A percentile compares a stretch with the other conserved stretches of the same genome.
These are phyloP conservation scores for Acanthosepion lycidas DNA, from an alignment of 2,888 invertebrate species.

Conservation along the genomic window DNA sequence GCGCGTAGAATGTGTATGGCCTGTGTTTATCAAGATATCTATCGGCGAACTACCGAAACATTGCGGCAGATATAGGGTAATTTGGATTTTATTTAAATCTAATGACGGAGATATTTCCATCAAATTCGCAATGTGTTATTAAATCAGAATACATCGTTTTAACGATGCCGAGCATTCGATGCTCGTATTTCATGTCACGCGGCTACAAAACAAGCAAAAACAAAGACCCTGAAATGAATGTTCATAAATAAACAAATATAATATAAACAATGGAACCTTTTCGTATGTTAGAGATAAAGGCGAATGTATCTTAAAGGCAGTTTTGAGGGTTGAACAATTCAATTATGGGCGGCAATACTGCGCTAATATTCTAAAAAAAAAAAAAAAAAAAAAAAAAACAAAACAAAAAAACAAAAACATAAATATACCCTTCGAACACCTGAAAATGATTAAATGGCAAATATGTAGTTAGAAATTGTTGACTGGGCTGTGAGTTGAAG, in stretches of 20 bases:
- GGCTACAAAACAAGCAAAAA: not conserved
- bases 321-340: not conserved
- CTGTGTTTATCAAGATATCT: no score
- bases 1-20: no score
- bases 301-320: not conserved
- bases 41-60: no score
- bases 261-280: not conserved
- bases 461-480: not conserved
- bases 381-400: not conserved
- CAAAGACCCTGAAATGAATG: not conserved
- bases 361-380: not conserved
- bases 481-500: no score
- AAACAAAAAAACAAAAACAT: no score
- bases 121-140: not conserved
- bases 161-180: not conserved
- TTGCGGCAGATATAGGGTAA: no score
- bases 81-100: no score
- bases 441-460: not conserved
- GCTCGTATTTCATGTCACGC: not conserved
- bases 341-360: not conserved
- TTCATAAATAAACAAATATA: not conserved
- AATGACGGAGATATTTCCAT: no score
- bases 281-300: not conserved
- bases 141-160: not conserved
- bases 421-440: not conserved